Evolutionary conservation across 2,888 invertebrate genomes (phyloP).

Genomic region (Galeopsomyia nigrocyanea): DNA sequence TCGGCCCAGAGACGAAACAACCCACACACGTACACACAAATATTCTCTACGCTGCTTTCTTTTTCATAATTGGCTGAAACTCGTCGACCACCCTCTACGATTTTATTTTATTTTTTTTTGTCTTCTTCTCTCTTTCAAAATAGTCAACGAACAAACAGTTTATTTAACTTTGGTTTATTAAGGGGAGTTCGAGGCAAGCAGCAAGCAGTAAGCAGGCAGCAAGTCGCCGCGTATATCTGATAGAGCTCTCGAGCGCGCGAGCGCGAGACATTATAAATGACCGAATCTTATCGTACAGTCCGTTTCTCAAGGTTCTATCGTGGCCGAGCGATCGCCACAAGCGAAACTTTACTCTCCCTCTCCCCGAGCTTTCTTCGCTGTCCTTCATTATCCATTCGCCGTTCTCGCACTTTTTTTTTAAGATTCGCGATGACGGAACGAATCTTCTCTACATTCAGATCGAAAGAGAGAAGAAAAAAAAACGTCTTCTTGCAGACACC

Average conservation of each 20-base stretch:
- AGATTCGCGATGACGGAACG: slow-evolving; percentile 45
- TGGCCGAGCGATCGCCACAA: slow-evolving; percentile 61
- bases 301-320: slow-evolving; percentile 62
- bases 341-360: slow-evolving; percentile 48
- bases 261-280: slow-evolving; percentile 63
- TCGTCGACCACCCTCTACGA: too few species aligned
- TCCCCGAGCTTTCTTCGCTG: slow-evolving; percentile 25
- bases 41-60: too few species aligned
- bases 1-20: slow-evolving; percentile 34
- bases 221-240: too few species aligned
- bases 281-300: slow-evolving; percentile 62
- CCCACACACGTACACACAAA: slow-evolving; percentile 14
- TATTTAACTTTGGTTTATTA: too few species aligned
- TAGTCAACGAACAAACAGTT: too few species aligned
- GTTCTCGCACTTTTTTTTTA: slow-evolving; percentile 17
- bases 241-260: slow-evolving; percentile 36
- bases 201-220: too few species aligned
- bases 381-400: slow-evolving; percentile 19
- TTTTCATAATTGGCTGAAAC: too few species aligned
- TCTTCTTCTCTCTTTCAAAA: too few species aligned
- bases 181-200: background rate
- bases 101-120: too few species aligned
- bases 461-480: slow-evolving; percentile 40
- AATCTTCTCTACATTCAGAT: slow-evolving; percentile 42
- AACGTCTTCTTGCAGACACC: slow-evolving; percentile 9